Evolutionary conservation across 1,140 invertebrate species (phyloP), one percentile per base, ranked within the genome.

Genomic region (Anthonomus grandis): DNA sequence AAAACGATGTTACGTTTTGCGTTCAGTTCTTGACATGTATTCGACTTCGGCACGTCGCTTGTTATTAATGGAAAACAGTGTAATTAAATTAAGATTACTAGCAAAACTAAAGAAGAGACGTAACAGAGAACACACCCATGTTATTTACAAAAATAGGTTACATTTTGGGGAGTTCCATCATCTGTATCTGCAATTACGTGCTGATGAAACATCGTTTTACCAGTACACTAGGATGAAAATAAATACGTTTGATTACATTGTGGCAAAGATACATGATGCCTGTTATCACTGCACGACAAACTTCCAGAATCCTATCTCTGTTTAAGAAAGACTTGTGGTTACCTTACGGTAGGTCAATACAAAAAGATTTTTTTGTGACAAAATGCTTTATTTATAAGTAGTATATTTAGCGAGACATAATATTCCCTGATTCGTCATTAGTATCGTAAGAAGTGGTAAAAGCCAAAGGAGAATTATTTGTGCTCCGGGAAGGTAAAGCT

Each of bases 311-410:
- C 27, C 27, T 8, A 31, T 31, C n/a, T 31, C 27, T 31, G 27
- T n/a, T n/a, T 6, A 6, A 53, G 50, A 53, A 19, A 48, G 50
- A n/a, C 24, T 53, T 13, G 21, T 46, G 21, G n/a, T 53, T 3
- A 47, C 38, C 37, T 53, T 53, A 42, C 42, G 50, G 50, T 53
- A 46, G 25, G 38, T 53, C 4, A 27, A n/a, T n/a, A n/a, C n/a
- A n/a, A n/a, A n/a, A n/a, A n/a, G n/a, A n/a, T n/a, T n/a, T n/a
- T n/a, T n/a, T n/a, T n/a, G n/a, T n/a, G n/a, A n/a, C n/a, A n/a
- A n/a, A n/a, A n/a, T n/a, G n/a, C n/a, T n/a, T n/a, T n/a, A n/a
- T n/a, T n/a, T n/a, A n/a, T n/a, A n/a, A n/a, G n/a, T n/a, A n/a
- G n/a, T n/a, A n/a, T n/a, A n/a, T n/a, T n/a, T n/a, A n/a, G n/a